Conservation (phyloP, 2,797 vertebrate species). For the Phrynocephalus guinanensis region DNA sequence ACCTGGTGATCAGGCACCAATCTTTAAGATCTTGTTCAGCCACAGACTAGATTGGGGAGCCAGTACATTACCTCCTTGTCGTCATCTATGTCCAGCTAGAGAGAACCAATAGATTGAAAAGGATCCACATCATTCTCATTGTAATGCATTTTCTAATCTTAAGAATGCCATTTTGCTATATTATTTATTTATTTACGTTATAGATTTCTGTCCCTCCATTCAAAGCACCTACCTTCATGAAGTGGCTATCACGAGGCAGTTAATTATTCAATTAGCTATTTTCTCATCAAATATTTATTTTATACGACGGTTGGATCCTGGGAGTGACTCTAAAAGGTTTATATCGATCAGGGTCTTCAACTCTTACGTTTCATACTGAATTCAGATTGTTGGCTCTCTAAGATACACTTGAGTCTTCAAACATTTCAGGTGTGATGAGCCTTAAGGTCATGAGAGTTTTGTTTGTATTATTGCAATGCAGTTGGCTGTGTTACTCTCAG, state of each 20-base stretch:
- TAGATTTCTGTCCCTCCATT: neutral
- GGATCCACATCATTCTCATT: slow-evolving; percentile 73
- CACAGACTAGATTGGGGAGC: too few relatives aligned
- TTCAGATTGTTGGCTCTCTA: slow-evolving; percentile 69
- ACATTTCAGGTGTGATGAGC: slow-evolving; percentile 68
- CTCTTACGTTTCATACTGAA: slow-evolving; percentile 76
- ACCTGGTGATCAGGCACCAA: too few relatives aligned
- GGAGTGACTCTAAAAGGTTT: slow-evolving; percentile 78
- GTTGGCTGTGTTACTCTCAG: neutral
- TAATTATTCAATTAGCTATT: slow-evolving; percentile 82
- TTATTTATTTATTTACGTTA: neutral
- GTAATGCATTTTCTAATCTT: slow-evolving; percentile 73
- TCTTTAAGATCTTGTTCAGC: too few relatives aligned
- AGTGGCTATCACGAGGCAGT: slow-evolving; percentile 53
- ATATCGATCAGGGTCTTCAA: slow-evolving; percentile 77
- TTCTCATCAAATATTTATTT: slow-evolving; percentile 80
- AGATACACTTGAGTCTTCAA: slow-evolving; percentile 68
- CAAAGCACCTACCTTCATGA: neutral
- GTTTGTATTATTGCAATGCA: slow-evolving; percentile 47
- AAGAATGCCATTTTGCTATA: slow-evolving; percentile 70
- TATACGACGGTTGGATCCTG: slow-evolving; percentile 76
- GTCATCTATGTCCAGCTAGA: slow-evolving; percentile 64
- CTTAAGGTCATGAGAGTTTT: slow-evolving; percentile 52
- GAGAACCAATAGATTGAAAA: slow-evolving; percentile 73
- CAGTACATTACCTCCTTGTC: too few relatives aligned